Evolutionary conservation across 2,797 vertebrate species (phyloP).

Genomic region (Bradypodion pumilum): DNA sequence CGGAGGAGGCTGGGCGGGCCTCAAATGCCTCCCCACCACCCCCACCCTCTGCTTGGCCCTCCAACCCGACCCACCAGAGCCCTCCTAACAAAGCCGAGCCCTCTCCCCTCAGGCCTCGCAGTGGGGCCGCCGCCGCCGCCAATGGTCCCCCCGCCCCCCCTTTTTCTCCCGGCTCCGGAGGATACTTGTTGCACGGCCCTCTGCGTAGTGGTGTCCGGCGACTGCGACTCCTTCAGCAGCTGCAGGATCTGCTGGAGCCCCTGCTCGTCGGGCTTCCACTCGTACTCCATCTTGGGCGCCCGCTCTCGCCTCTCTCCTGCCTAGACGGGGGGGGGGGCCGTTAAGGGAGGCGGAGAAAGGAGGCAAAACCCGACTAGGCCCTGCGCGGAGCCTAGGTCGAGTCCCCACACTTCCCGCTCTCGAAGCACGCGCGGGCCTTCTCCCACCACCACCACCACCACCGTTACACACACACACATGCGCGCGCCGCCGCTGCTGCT

Average conservation of each 20-base stretch:
- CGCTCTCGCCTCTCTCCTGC: conserved; percentile 55
- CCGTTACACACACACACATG: no score
- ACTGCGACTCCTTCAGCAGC: conserved; percentile 94
- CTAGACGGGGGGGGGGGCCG: no score
- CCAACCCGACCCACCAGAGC: neutral
- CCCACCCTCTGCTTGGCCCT: neutral
- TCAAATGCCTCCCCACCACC: neutral
- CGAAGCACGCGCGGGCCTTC: neutral
- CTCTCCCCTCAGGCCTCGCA: neutral
- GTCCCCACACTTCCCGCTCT: neutral
- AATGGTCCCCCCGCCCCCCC: neutral
- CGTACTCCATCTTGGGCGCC: conserved; percentile 94
- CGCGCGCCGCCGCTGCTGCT: no score
- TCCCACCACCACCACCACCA: neutral
- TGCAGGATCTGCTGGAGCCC: conserved; percentile 94
- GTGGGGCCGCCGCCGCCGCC: neutral
- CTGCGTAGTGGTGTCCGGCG: conserved; percentile 92
- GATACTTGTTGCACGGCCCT: conserved; percentile 97
- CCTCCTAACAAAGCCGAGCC: neutral
- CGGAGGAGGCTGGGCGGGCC: conserved; percentile 8
- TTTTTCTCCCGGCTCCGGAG: conserved; percentile 65
- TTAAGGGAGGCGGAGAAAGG: no score
- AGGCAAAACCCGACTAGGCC: conserved; percentile 6
- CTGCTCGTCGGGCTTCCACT: conserved; percentile 96
- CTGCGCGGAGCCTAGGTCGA: neutral